Conservation (phyloP, 2,888 invertebrate genomes). For the Melipona bicolor region DNA sequence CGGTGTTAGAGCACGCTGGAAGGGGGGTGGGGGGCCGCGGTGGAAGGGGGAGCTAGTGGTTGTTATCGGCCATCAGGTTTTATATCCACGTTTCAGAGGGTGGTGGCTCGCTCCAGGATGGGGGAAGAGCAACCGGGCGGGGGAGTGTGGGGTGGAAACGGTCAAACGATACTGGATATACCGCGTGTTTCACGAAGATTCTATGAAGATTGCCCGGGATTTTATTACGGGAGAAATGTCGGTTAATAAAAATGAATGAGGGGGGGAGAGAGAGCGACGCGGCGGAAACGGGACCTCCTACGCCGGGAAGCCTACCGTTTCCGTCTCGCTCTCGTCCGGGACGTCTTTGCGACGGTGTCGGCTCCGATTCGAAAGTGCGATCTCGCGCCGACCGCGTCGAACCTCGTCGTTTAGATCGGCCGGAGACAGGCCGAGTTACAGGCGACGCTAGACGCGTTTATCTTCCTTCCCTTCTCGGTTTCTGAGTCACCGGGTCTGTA, state of each 20-base stretch:
- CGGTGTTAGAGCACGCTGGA: slow-evolving; percentile 58
- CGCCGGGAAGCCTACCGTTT: slow-evolving; percentile 19
- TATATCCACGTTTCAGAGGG: slow-evolving; percentile 77
- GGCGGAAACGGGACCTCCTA: slow-evolving; percentile 28
- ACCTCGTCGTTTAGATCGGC: slow-evolving; percentile 70
- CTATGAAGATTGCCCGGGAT: slow-evolving; percentile 84
- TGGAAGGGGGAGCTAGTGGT: slow-evolving; percentile 80
- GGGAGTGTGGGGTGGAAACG: slow-evolving; percentile 46
- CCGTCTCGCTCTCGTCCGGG: slow-evolving; percentile 37
- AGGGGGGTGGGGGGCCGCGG: slow-evolving; percentile 31
- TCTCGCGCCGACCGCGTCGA: slow-evolving; percentile 72
- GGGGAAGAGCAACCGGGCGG: slow-evolving; percentile 42
- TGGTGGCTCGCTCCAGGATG: slow-evolving; percentile 27
- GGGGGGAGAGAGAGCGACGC: slow-evolving; percentile 27
- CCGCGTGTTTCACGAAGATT: slow-evolving; percentile 84
- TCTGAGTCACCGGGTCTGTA: slow-evolving; percentile 58
- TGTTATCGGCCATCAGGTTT: slow-evolving; percentile 85
- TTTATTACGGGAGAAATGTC: slow-evolving; percentile 84
- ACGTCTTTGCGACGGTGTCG: too few species aligned
- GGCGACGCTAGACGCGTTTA: slow-evolving; percentile 58
- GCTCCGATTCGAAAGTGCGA: slow-evolving; percentile 78
- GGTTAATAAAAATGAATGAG: slow-evolving; percentile 84
- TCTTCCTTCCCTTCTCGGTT: slow-evolving; percentile 53
- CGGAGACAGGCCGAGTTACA: slow-evolving; percentile 26
- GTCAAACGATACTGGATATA: slow-evolving; percentile 80